Percentiles rank a stretch among this genome's conserved stretches.
Evolutionary conservation across 2,888 invertebrate genomes (phyloP).

Genomic region (Andrena bucephala): DNA sequence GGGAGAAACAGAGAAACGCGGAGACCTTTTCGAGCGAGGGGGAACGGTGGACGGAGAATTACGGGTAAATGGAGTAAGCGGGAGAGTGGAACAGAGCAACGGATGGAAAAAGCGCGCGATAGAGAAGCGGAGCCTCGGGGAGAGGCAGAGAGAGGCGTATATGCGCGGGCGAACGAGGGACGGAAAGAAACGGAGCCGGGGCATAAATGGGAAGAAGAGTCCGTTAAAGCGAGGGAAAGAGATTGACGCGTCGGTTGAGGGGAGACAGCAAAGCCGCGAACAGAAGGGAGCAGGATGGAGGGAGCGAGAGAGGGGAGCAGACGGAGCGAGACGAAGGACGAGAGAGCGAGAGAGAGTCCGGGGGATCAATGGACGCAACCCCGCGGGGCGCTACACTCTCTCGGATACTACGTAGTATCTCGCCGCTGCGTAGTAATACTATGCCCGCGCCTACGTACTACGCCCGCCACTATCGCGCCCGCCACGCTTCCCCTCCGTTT

Average conservation of each 20-base stretch:
- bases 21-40: background rate
- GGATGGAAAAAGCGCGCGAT: constrained; percentile 31
- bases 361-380: constrained; percentile 83
- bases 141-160: constrained; percentile 33
- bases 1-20: background rate
- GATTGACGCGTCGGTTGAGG: constrained; percentile 10
- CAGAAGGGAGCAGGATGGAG: background rate
- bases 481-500: constrained; percentile 41
- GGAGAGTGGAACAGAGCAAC: constrained; percentile 30
- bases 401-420: constrained; percentile 77
- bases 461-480: constrained; percentile 70
- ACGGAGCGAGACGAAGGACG: constrained; percentile 24
- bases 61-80: constrained; percentile 46
- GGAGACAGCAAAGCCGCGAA: constrained; percentile 5
- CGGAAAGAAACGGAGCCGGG: constrained; percentile 40
- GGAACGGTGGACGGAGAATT: constrained; percentile 24
- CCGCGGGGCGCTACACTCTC: constrained; percentile 79
- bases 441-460: constrained; percentile 72
- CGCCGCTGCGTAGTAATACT: constrained; percentile 74
- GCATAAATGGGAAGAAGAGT: constrained; percentile 45
- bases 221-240: constrained; percentile 34
- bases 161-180: constrained; percentile 33
- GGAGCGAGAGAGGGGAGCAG: constrained; percentile 4
- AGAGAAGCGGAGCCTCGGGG: constrained; percentile 43
- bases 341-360: constrained; percentile 44